A percentile compares a stretch with the other conserved stretches of the same genome.
phyloP scores from a whole-genome alignment of 2,797 vertebrate genomes.

The Anableps anableps region DNA sequence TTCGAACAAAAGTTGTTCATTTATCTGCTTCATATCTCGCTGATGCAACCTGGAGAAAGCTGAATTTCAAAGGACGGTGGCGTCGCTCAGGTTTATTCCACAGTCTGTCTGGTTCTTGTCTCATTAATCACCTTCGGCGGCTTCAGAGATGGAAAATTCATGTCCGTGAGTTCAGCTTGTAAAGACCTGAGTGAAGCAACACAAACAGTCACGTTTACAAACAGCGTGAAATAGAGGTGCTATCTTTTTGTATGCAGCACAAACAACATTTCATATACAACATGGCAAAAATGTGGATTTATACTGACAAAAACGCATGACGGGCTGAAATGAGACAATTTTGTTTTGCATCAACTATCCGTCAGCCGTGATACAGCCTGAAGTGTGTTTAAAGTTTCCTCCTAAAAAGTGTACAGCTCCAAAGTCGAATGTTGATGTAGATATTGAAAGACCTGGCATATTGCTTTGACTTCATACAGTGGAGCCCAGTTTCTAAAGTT shows the following conservation, averaged over 20 bases:
- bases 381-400: neutral
- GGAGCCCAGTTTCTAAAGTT: constrained; percentile 1
- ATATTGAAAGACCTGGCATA: neutral
- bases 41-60: constrained; percentile 82
- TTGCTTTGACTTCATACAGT: constrained; percentile 10
- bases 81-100: constrained; percentile 20
- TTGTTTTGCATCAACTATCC: neutral
- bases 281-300: neutral
- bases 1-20: constrained; percentile 72
- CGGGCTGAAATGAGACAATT: neutral
- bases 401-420: neutral
- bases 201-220: constrained; percentile 4
- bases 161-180: constrained; percentile 13
- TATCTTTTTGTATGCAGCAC: neutral
- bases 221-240: constrained; percentile 6
- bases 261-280: neutral
- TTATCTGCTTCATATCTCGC: constrained; percentile 70
- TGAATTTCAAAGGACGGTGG: constrained; percentile 61
- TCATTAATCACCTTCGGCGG: constrained; percentile 20
- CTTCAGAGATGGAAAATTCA: constrained; percentile 1
- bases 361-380: neutral
- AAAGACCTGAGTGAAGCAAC: constrained; percentile 1
- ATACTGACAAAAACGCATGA: neutral
- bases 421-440: neutral
- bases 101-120: neutral